These are phyloP conservation scores for Diabrotica undecimpunctata DNA, from an alignment of 1,140 invertebrate species.

Conservation along the genomic window DNA sequence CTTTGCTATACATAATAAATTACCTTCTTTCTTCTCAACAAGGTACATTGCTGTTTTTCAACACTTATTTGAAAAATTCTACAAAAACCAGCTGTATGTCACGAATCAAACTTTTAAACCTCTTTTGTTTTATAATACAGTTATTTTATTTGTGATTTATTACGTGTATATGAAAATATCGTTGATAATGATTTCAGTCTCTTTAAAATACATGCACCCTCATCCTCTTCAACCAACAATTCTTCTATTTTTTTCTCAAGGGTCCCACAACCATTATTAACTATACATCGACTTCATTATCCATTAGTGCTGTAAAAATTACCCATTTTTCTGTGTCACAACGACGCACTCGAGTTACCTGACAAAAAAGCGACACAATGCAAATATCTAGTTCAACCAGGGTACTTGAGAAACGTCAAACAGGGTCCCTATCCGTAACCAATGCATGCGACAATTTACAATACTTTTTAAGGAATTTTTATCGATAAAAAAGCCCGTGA, in stretches of 20 bases:
- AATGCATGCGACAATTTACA: slow-evolving; percentile 33
- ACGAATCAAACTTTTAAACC: too few relatives aligned
- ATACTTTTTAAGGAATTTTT: slow-evolving; percentile 31
- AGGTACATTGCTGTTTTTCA: too few relatives aligned
- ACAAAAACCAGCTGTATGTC: too few relatives aligned
- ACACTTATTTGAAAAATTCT: too few relatives aligned
- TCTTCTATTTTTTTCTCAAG: not conserved
- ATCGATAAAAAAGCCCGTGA: slow-evolving; percentile 27
- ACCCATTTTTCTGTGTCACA: slow-evolving; percentile 15
- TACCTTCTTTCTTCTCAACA: too few relatives aligned
- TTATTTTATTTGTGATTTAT: too few relatives aligned
- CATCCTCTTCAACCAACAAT: not conserved
- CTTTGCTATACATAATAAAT: too few relatives aligned
- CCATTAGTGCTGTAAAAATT: not conserved
- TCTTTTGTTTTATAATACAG: too few relatives aligned
- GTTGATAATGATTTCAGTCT: too few relatives aligned
- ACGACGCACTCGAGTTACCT: slow-evolving; percentile 15
- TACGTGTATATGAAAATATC: too few relatives aligned
- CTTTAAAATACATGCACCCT: not conserved
- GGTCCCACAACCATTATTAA: not conserved
- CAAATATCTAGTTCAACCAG: slow-evolving; percentile 25
- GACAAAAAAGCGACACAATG: slow-evolving; percentile 22
- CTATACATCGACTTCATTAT: not conserved
- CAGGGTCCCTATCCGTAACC: slow-evolving; percentile 21
- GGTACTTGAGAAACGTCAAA: slow-evolving; percentile 30